These are phyloP conservation scores for Zootoca vivipara DNA, from an alignment of 2,113 vertebrate species.

Conservation along the genomic window DNA sequence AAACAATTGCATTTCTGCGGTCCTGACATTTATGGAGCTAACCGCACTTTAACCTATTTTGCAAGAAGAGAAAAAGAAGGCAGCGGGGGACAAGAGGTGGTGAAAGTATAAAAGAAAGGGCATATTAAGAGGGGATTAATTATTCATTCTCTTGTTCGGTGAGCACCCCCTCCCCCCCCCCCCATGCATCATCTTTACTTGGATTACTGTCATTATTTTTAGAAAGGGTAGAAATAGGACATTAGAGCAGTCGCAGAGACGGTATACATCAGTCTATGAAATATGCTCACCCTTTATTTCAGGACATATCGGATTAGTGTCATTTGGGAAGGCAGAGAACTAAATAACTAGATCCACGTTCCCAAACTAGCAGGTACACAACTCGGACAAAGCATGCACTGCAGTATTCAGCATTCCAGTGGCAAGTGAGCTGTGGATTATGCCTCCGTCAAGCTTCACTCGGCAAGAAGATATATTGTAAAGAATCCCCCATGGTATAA, in stretches of 20 bases:
- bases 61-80: slow-evolving; percentile 23
- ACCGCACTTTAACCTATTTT: slow-evolving; percentile 28
- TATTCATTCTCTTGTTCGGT: slow-evolving; percentile 31
- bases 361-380: not conserved
- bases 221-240: slow-evolving; percentile 3
- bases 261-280: not conserved
- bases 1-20: slow-evolving; percentile 30
- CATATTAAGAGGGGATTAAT: slow-evolving; percentile 17
- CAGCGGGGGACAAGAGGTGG: not conserved
- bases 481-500: not conserved
- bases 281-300: not conserved
- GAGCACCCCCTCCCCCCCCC: not conserved
- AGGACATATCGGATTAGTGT: not conserved
- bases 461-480: not conserved
- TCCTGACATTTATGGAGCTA: slow-evolving; percentile 5
- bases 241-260: not conserved
- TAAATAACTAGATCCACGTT: not conserved
- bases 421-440: not conserved
- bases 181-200: not conserved
- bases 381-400: not conserved
- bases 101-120: not conserved
- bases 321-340: slow-evolving; percentile 6
- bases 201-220: slow-evolving; percentile 37
- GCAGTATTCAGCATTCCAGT: not conserved
- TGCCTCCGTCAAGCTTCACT: not conserved